Evolutionary conservation across 1,140 invertebrate species (phyloP), one percentile per base, ranked within the genome.

Genomic region (Drosophila obscura): DNA sequence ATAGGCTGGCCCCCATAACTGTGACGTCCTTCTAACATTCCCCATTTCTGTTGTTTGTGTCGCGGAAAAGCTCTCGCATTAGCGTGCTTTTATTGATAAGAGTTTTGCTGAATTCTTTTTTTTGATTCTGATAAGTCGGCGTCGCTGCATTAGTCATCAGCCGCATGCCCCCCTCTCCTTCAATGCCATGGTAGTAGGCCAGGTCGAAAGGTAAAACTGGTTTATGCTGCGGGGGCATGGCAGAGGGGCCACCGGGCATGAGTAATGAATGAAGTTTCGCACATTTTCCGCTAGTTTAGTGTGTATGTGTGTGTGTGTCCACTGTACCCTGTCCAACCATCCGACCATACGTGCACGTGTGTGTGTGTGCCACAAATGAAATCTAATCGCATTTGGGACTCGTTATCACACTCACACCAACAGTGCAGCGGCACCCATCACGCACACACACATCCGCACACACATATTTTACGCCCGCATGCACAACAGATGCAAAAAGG

Each of bases 331-430:
- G 35, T 4, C 35, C 9, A 13, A 13, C 35, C 26, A 5, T 6
- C 7, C 26, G 5, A 6, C 7, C 11, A 11, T 39, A 13, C 35
- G 11, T 39, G 35, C 4, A 8, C 19, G 19, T 39, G 4, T 39
- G 61, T 64, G 59, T 61, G 55, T 68, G 60, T 65, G 79, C 48
- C 79, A 64, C 74, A 73, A 75, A 78, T 82, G 75, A 82, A 85
- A 85, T 85, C 82, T 85, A 85, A 85, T 85, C 82, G 52, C 71
- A 72, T 71, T 85, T 73, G 60, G 60, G 78, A 63, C 61, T 81
- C 50, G 78, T 80, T 80, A 80, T 80, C 78, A 80, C 53, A 79
- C 52, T 41, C 69, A 73, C 69, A 64, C 35, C 35, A 39, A 39
- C 11, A 39, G 4, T 13, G 11, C 67, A 77, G 26, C 15, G 35